Base-by-base conservation (phyloP, 2,797 vertebrate genomes). In the Brachymystax lenok region DNA sequence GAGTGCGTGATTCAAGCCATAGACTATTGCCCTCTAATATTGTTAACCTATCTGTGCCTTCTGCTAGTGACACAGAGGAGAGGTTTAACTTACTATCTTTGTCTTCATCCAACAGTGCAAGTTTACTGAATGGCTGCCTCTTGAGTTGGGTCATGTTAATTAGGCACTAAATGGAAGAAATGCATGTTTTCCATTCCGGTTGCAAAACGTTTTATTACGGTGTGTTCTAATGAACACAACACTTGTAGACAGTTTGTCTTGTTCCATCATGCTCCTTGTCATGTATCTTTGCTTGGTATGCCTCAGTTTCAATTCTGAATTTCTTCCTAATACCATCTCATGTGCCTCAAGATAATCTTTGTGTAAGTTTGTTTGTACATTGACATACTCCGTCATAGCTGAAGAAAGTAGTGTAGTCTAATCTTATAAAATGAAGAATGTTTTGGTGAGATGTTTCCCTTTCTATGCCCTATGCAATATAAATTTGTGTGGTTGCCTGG, bases 11-110 rank as follows among this genome's bases (percentile, higher is more conserved):
- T 69, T n/a, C 16, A 21, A 52, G 0, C 27, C 21, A 52, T 0
- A 27, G 74, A 16, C 1, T 4, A 66, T 10, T 74, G 3, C 64
- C 21, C 28, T 78, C 3, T 75, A 75, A 69, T 52, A 63, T 12
- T 69, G n/a, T 3, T 59, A 61, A 82, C 13, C 51, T 67, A 19
- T 74, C 73, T 70, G 74, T 84, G 74, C 67, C 78, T 77, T 82
- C 61, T 77, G 1, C 24, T 75, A 69, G 10, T 77, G 19, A 28
- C 59, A 19, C 0, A 0, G 16, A 54, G 68, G 40, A 46, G 2
- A 12, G 19, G 16, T 12, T 46, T 8, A 46, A 46, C 68, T 12
- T 3, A n/a, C 33, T 40, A 24, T 21, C 35, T 46, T 21, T 50
- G 30, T 67, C 13, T 67, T 14, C 30, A 28, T 69, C 68, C 35